phyloP scores from a whole-genome alignment of 2,797 vertebrate species.

The Chromis chromis region DNA sequence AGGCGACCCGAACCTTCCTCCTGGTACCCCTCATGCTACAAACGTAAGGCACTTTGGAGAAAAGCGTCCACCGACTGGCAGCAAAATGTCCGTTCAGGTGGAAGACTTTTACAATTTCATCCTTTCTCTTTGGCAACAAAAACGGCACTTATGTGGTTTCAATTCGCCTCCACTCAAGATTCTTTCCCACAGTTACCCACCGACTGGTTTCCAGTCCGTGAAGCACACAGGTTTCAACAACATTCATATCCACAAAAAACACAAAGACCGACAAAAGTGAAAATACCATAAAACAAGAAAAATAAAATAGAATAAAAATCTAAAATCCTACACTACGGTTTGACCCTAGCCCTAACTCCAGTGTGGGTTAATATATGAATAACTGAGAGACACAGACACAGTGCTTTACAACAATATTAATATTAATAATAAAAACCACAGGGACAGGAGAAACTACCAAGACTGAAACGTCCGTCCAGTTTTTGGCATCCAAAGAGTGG shows the following conservation, averaged over 20 bases:
- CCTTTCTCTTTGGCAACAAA: constrained; percentile 45
- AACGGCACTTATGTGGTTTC: constrained; percentile 25
- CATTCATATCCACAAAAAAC: constrained; percentile 69
- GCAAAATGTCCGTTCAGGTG: background rate
- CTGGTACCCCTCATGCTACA: background rate
- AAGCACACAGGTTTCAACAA: constrained; percentile 58
- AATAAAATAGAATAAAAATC: constrained; percentile 66
- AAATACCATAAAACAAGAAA: constrained; percentile 45
- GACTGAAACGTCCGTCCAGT: constrained; percentile 48
- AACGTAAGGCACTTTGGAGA: constrained; percentile 23
- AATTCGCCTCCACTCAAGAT: background rate
- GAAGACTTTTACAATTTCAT: background rate
- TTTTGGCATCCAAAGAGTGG: constrained; percentile 28
- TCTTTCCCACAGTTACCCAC: constrained; percentile 23
- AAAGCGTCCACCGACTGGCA: constrained; percentile 8
- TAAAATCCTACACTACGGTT: constrained; percentile 66
- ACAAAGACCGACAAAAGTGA: constrained; percentile 17
- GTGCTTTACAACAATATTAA: constrained; percentile 73
- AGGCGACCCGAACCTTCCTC: no score
- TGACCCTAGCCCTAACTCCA: constrained; percentile 82
- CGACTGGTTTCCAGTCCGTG: constrained; percentile 15
- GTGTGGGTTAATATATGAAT: constrained; percentile 83
- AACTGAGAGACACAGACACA: constrained; percentile 77
- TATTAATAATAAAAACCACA: constrained; percentile 61
- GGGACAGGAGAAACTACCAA: constrained; percentile 43